phyloP scores from a whole-genome alignment of 2,113 vertebrate genomes.

The Oceanites oceanicus region DNA sequence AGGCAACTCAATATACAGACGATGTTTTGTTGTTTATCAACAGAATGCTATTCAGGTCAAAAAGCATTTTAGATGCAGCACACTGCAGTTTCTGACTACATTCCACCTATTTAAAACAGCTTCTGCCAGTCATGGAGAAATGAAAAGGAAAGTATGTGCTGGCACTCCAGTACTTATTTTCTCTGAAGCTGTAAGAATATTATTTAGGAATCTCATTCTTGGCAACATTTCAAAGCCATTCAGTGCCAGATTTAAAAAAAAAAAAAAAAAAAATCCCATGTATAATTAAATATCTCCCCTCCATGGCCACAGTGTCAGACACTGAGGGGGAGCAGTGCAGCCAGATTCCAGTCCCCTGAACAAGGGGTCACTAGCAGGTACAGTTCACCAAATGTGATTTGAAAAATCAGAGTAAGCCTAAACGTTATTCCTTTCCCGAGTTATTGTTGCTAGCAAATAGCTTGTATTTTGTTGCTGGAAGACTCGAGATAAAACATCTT shows the following conservation, averaged over 20 bases:
- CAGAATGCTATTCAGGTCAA: not conserved
- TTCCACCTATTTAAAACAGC: not conserved
- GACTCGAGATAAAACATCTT: not conserved
- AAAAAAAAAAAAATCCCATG: not conserved
- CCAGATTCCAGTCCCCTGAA: not conserved
- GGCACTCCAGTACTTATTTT: not conserved
- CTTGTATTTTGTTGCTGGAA: not conserved
- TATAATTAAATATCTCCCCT: constrained; percentile 24
- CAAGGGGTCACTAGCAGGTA: not conserved
- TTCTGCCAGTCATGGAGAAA: not conserved
- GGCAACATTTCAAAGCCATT: constrained; percentile 12
- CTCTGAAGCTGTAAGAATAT: constrained; percentile 9
- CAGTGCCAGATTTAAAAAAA: not conserved
- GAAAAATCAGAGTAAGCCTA: not conserved
- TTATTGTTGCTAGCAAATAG: not conserved
- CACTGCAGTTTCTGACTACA: not conserved
- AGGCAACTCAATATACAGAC: not conserved
- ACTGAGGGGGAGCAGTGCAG: not conserved
- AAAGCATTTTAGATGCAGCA: not conserved
- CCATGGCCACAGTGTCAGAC: not conserved
- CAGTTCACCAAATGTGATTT: not conserved
- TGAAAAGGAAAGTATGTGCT: not conserved
- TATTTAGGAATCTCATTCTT: constrained; percentile 15
- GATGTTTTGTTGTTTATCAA: not conserved
- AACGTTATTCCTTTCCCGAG: not conserved